phyloP scores from a whole-genome alignment of 2,888 invertebrate species.

The Abscondita cerata region DNA sequence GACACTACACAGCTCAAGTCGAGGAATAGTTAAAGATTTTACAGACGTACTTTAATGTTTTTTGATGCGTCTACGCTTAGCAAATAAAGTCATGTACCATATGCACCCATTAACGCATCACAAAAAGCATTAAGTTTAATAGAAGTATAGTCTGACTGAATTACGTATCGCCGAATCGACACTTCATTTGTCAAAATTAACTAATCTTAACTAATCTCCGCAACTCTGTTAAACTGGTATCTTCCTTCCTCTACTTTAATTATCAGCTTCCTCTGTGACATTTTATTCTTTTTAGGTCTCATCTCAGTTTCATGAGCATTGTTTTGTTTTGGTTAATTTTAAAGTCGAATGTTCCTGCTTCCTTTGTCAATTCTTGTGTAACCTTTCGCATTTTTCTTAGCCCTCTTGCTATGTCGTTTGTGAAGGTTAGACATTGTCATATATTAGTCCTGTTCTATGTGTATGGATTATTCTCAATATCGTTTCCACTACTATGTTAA shows the following conservation, averaged over 20 bases:
- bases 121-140: too few relatives aligned
- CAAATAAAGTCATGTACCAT: too few relatives aligned
- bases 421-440: not conserved
- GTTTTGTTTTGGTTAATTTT: not conserved
- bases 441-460: conserved; percentile 2
- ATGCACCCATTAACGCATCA: too few relatives aligned
- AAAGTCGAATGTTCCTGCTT: not conserved
- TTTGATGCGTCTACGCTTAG: too few relatives aligned
- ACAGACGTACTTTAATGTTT: too few relatives aligned
- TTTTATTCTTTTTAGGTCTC: not conserved
- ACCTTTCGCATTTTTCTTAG: not conserved
- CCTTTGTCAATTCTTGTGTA: not conserved
- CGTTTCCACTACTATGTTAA: not conserved
- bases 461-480: not conserved
- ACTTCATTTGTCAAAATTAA: too few relatives aligned
- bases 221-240: not conserved
- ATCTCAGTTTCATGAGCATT: not conserved
- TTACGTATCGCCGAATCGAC: too few relatives aligned
- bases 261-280: not conserved
- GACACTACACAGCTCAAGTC: too few relatives aligned
- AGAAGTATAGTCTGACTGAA: too few relatives aligned
- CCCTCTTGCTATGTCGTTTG: not conserved
- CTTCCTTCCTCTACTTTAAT: not conserved
- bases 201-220: too few relatives aligned
- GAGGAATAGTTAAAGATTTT: too few relatives aligned